Conservation (phyloP, 2,113 vertebrate genomes). For the Embiotoca jacksoni region DNA sequence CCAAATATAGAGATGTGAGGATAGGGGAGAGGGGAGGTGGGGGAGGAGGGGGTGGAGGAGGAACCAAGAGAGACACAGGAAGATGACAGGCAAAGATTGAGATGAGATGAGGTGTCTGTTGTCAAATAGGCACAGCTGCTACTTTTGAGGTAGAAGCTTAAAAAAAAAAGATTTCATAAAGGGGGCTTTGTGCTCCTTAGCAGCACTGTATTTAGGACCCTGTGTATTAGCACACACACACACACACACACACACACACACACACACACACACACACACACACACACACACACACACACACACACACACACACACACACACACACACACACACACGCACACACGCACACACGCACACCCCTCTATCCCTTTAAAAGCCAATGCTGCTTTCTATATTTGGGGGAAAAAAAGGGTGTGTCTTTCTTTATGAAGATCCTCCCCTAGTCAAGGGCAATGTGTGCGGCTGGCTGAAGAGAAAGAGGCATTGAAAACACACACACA, state of each 20-base stretch:
- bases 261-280: conserved; percentile 13
- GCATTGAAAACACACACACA: conserved; percentile 62
- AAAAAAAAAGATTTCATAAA: background rate
- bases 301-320: conserved; percentile 18
- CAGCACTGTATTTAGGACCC: background rate
- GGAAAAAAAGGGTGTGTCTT: conserved; percentile 49
- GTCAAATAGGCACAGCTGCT: background rate
- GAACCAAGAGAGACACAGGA: conserved; percentile 18
- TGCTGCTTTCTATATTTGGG: conserved; percentile 58
- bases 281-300: conserved; percentile 15
- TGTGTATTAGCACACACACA: background rate
- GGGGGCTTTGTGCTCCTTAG: background rate
- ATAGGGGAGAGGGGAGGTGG: conserved; percentile 14
- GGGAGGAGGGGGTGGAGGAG: conserved; percentile 2
- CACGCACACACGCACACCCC: conserved; percentile 7
- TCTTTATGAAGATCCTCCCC: conserved; percentile 46
- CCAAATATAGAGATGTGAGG: conserved; percentile 71
- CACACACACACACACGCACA: conserved; percentile 9
- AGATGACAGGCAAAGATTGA: background rate
- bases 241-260: conserved; percentile 17
- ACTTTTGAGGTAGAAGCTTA: conserved; percentile 7
- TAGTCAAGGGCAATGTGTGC: conserved; percentile 48
- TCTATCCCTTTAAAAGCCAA: conserved; percentile 62
- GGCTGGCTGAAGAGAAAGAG: conserved; percentile 61
- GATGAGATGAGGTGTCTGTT: background rate